Evolutionary conservation across 2,113 vertebrate species (phyloP).

Genomic region (Austrofundulus limnaeus): DNA sequence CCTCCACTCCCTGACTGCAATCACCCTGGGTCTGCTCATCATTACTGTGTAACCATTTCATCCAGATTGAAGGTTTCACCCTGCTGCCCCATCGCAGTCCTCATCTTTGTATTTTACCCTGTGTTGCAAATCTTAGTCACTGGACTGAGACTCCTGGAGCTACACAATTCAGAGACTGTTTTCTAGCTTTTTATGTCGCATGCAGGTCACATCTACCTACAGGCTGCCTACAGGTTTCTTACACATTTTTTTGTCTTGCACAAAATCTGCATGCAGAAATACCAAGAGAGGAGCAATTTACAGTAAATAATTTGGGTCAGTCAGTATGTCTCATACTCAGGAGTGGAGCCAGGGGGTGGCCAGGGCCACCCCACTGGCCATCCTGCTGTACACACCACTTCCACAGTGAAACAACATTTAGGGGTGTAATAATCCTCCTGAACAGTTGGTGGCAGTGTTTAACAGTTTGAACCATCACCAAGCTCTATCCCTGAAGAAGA

Average conservation of each 20-base stretch:
- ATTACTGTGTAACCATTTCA: conserved; percentile 28
- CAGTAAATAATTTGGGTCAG: conserved; percentile 7
- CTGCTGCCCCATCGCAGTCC: conserved; percentile 8
- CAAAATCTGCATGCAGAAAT: neutral
- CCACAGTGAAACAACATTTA: too few species aligned
- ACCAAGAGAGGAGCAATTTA: neutral
- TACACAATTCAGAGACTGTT: neutral
- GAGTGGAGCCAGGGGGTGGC: too few species aligned
- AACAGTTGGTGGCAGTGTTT: too few species aligned
- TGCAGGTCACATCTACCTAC: neutral
- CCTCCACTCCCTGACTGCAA: conserved; percentile 29
- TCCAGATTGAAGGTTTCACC: conserved; percentile 16
- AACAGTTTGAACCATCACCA: too few species aligned
- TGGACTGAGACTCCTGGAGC: conserved; percentile 17
- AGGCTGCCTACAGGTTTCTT: conserved; percentile 10
- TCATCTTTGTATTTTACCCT: conserved; percentile 25
- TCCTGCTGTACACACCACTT: too few species aligned
- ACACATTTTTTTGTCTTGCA: conserved; percentile 1
- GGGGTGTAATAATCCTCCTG: too few species aligned
- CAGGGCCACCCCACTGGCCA: too few species aligned
- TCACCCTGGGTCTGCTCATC: conserved; percentile 34
- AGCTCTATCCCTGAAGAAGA: too few species aligned
- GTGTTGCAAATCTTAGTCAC: conserved; percentile 27
- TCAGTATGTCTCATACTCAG: neutral
- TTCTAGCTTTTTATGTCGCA: conserved; percentile 9